Evolutionary conservation across 2,113 vertebrate species (phyloP).

Genomic region (Trogon melanurus): DNA sequence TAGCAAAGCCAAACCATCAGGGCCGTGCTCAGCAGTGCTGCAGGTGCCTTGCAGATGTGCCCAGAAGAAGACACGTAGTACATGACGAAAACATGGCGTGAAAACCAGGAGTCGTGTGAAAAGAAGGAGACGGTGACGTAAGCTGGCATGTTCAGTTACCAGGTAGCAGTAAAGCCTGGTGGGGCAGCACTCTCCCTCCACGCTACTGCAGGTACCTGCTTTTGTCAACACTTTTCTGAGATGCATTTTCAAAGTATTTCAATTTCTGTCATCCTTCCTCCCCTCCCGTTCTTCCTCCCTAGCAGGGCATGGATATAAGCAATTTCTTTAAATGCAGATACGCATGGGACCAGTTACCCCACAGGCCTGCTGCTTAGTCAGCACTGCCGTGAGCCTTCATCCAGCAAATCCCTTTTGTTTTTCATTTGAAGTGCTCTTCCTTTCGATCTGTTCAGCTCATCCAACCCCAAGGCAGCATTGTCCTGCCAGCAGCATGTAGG

Average conservation of each 20-base stretch:
- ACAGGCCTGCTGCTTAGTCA: neutral
- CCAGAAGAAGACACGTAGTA: neutral
- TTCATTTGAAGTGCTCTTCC: neutral
- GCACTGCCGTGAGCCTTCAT: neutral
- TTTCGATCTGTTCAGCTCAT: neutral
- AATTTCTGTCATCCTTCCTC: neutral
- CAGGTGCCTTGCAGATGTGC: neutral
- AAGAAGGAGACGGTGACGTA: neutral
- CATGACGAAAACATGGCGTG: neutral
- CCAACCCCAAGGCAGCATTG: neutral
- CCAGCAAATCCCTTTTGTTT: neutral
- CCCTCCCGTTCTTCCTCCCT: neutral
- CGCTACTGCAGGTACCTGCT: neutral
- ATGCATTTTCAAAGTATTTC: neutral
- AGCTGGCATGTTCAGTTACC: neutral
- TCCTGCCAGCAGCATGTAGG: neutral
- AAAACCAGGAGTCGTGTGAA: neutral
- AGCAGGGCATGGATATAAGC: neutral
- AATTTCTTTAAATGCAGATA: neutral
- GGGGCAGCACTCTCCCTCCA: neutral
- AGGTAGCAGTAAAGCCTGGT: neutral
- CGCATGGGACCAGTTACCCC: fast-evolving
- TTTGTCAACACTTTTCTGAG: neutral
- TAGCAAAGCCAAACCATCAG: neutral
- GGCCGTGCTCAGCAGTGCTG: neutral